Conservation (phyloP, 1,140 invertebrate species). For the Episyrphus balteatus region DNA sequence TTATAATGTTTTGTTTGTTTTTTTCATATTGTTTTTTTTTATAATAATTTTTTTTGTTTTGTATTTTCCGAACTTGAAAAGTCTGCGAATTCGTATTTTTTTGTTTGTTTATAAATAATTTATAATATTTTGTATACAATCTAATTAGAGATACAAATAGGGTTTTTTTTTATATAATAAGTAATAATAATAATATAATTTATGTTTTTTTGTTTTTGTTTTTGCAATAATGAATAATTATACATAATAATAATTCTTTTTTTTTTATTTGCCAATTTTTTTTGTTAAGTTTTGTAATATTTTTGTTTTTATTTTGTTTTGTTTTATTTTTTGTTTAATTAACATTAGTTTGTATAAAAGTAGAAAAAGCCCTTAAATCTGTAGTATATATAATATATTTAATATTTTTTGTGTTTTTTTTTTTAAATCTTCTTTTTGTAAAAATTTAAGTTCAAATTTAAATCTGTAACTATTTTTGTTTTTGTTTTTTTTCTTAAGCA, state of each 20-base stretch:
- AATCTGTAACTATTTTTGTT: too few relatives aligned
- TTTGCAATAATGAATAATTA: neutral
- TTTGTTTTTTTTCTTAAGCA: too few relatives aligned
- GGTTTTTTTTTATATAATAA: neutral
- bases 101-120: neutral
- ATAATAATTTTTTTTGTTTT: neutral
- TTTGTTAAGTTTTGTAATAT: neutral
- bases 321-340: too few relatives aligned
- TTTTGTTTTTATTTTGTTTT: neutral
- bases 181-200: neutral
- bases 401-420: too few relatives aligned
- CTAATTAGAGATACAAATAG: neutral
- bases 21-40: neutral
- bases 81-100: neutral
- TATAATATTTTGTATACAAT: neutral
- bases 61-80: neutral
- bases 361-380: too few relatives aligned
- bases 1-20: slow-evolving; percentile 1
- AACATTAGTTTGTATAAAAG: too few relatives aligned
- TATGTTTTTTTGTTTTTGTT: neutral
- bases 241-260: neutral
- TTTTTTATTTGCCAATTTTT: neutral
- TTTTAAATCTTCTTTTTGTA: too few relatives aligned
- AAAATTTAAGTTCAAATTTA: too few relatives aligned
- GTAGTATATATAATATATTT: too few relatives aligned